These are phyloP conservation scores for Apeltes quadracus DNA, from an alignment of 2,113 vertebrate genomes.

Conservation along the genomic window DNA sequence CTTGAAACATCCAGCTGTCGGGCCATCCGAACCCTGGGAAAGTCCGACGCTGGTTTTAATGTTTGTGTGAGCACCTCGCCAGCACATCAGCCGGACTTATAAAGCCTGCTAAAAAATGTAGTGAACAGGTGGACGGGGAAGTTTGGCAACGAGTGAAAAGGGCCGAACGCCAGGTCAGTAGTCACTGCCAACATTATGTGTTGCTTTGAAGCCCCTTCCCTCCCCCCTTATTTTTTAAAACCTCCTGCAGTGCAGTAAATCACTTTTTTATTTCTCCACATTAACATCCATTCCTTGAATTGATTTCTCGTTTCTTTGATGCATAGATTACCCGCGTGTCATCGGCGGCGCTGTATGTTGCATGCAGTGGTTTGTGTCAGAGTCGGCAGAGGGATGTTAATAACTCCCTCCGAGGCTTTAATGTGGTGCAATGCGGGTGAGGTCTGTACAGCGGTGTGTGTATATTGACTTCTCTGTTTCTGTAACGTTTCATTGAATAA, in stretches of 20 bases:
- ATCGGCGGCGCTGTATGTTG: background rate
- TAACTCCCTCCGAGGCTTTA: conserved; percentile 46
- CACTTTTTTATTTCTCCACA: conserved; percentile 52
- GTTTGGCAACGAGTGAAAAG: conserved; percentile 61
- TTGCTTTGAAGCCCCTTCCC: conserved; percentile 30
- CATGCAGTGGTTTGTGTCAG: conserved; percentile 18
- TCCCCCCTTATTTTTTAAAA: background rate
- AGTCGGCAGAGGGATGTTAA: conserved; percentile 21
- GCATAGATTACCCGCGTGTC: conserved; percentile 1
- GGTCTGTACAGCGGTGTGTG: conserved; percentile 49
- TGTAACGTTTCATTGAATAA: conserved; percentile 79
- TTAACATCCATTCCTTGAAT: conserved; percentile 13
- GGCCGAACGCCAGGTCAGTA: conserved; percentile 54
- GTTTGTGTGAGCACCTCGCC: conserved; percentile 60
- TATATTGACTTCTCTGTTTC: conserved; percentile 74
- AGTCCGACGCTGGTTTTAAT: conserved; percentile 65
- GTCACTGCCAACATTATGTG: conserved; percentile 61
- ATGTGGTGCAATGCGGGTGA: conserved; percentile 70
- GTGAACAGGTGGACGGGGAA: conserved; percentile 73
- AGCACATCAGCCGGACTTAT: conserved; percentile 66
- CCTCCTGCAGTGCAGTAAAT: conserved; percentile 42
- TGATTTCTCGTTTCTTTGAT: conserved; percentile 3
- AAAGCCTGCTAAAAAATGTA: conserved; percentile 62
- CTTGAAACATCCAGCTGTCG: conserved; percentile 84
- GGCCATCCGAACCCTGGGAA: conserved; percentile 84